Percentiles rank a stretch among this genome's conserved stretches.
phyloP scores from a whole-genome alignment of 2,888 invertebrate species.

The Physocephala rufipes region DNA sequence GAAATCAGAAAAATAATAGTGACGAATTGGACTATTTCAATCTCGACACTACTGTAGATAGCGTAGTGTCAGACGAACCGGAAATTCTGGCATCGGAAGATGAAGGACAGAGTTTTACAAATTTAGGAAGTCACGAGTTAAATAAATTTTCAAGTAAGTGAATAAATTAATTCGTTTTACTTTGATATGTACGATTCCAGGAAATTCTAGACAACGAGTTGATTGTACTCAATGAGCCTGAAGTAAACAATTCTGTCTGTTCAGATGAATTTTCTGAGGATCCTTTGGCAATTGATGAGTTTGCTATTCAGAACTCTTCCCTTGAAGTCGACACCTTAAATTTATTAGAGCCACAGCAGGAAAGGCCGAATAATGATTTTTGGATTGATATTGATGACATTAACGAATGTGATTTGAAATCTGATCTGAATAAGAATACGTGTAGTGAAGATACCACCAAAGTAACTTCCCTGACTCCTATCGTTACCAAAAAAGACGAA shows the following conservation, averaged over 20 bases:
- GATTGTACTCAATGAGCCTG: slow-evolving; percentile 55
- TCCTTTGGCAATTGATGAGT: slow-evolving; percentile 64
- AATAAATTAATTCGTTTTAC: not conserved
- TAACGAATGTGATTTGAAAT: slow-evolving; percentile 34
- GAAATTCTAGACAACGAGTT: slow-evolving; percentile 52
- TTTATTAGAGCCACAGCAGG: slow-evolving; percentile 50
- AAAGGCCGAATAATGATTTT: slow-evolving; percentile 50
- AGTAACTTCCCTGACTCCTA: slow-evolving; percentile 11
- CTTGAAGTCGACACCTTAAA: slow-evolving; percentile 39
- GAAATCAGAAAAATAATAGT: slow-evolving; percentile 41
- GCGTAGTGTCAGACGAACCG: slow-evolving; percentile 6
- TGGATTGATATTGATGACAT: slow-evolving; percentile 50
- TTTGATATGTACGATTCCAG: not conserved
- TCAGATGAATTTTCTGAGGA: slow-evolving; percentile 62
- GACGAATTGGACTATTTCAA: slow-evolving; percentile 54
- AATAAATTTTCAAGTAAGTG: slow-evolving; percentile 23
- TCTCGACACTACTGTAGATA: slow-evolving; percentile 40
- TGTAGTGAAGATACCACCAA: not conserved
- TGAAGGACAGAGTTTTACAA: not conserved
- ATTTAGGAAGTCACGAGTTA: slow-evolving; percentile 11
- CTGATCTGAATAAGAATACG: slow-evolving; percentile 54
- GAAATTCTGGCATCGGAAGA: slow-evolving; percentile 14
- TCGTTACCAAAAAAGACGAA: slow-evolving; percentile 1
- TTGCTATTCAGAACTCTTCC: slow-evolving; percentile 14
- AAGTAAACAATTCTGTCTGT: slow-evolving; percentile 55